These are phyloP conservation scores for Pyrrhosoma nymphula DNA, from an alignment of 2,888 invertebrate genomes.

Conservation along the genomic window DNA sequence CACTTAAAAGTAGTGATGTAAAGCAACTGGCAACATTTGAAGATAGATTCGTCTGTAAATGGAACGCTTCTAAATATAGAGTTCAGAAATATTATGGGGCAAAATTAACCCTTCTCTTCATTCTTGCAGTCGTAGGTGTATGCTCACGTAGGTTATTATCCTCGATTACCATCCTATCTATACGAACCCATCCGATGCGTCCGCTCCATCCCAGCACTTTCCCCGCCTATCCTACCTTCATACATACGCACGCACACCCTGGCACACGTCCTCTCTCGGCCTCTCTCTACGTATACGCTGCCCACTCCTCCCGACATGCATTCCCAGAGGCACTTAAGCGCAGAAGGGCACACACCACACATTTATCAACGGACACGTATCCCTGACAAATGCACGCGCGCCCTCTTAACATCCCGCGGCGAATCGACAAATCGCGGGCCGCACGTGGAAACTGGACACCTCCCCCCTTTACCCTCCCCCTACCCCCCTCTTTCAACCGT, in stretches of 20 bases:
- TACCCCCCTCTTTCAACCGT: not conserved
- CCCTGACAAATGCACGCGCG: conserved; percentile 66
- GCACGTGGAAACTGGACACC: conserved; percentile 28
- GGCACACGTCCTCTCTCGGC: too few relatives aligned
- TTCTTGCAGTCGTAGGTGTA: too few relatives aligned
- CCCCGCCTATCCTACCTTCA: conserved; percentile 4
- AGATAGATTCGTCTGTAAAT: too few relatives aligned
- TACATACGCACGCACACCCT: not conserved
- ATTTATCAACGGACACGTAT: conserved; percentile 66
- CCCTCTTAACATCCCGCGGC: conserved; percentile 65
- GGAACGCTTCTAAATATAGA: too few relatives aligned
- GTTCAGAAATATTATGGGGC: too few relatives aligned
- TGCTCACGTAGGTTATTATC: too few relatives aligned
- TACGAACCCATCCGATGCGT: not conserved
- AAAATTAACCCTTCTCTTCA: too few relatives aligned
- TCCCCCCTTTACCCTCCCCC: not conserved
- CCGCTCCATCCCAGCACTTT: not conserved
- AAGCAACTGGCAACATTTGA: too few relatives aligned
- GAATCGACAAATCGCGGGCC: conserved; percentile 59
- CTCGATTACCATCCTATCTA: too few relatives aligned
- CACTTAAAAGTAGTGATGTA: too few relatives aligned
- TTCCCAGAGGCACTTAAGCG: conserved; percentile 64
- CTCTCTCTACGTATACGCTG: not conserved
- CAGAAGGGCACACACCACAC: conserved; percentile 61
- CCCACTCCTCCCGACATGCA: conserved; percentile 45